Conservation (phyloP, 1,140 invertebrate species). For the Zaprionus inermis region DNA sequence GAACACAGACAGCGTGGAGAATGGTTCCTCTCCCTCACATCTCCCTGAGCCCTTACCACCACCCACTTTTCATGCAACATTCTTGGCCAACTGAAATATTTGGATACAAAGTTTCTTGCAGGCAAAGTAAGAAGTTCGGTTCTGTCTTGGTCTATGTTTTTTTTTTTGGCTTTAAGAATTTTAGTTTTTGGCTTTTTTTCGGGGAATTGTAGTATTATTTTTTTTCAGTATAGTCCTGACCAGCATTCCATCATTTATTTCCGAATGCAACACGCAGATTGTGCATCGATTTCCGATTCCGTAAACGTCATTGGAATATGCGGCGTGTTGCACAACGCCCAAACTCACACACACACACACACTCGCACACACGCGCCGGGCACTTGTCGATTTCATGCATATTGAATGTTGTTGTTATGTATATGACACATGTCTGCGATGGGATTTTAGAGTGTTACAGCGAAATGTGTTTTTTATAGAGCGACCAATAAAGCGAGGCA, state of each 20-base stretch:
- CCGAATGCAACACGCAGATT: constrained; percentile 54
- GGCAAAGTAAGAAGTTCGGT: constrained; percentile 67
- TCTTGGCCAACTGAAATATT: constrained; percentile 46
- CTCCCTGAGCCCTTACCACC: constrained; percentile 21
- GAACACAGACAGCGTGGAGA: neutral
- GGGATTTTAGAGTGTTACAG: constrained; percentile 13
- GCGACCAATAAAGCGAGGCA: constrained; percentile 16
- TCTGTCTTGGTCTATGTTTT: constrained; percentile 13
- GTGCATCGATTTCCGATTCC: constrained; percentile 72
- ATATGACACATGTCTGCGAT: constrained; percentile 21
- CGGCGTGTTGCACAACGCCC: constrained; percentile 52
- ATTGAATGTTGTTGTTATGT: constrained; percentile 44
- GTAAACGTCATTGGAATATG: constrained; percentile 27
- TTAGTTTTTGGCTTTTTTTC: neutral
- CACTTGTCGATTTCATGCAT: constrained; percentile 47
- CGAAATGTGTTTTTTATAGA: constrained; percentile 16
- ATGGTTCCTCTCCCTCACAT: neutral
- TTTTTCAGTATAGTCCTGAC: constrained; percentile 31
- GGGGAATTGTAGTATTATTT: neutral
- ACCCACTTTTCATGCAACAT: constrained; percentile 7
- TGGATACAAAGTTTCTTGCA: constrained; percentile 49
- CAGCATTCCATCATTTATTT: constrained; percentile 49
- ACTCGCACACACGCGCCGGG: constrained; percentile 4
- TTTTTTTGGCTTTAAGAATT: constrained; percentile 3
- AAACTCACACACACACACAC: constrained; percentile 21